Base-by-base conservation (phyloP, 2,113 vertebrate genomes). In the Corythaixoides concolor region DNA sequence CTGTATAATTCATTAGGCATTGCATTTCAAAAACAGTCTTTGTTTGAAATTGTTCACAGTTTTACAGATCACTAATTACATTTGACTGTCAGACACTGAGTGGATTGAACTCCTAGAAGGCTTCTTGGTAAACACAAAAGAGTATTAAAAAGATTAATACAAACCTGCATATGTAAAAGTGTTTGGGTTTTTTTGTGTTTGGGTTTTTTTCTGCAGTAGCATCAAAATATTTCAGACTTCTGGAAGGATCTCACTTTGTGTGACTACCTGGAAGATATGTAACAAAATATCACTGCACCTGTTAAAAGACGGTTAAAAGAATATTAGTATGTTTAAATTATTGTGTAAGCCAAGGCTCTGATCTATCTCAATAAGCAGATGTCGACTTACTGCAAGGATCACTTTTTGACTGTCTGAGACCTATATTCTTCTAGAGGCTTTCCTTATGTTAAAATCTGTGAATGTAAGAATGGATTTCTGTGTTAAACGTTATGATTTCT, bases 31-130 rank as follows among this genome's bases (percentile, higher is more conserved):
- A 95, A 49, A 20, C 79, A 79, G 23, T 86, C 64, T 88, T 91
- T 26, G 69, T 56, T 37, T 95, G 78, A 95, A 74, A 69, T 86
- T 55, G 9, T 84, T 93, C 90, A 4, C 84, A 77, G 77, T 90
- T 96, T 90, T 94, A 90, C 41, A 90, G 47, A 76, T 95, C 30
- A 20, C 60, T 95, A 89, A 95, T 97, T 98, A 73, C 91, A 64
- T 94, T 85, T 90, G 60, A 70, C 35, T 96, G 90, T 87, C 80
- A 95, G 85, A 59, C 30, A 70, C n/a, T 85, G 75, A 73, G 52
- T 85, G 75, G 93, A 93, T 93, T 90, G 70, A 90, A 79, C 35
- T 85, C 64, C 52, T 90, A 58, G 90, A 92, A 95, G 74, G 17
- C 39, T 86, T 91, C 60, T 95, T 93, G 53, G 53, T 93, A 77